Conservation (phyloP, 2,797 vertebrate species). For the Melanotaenia trifasciata region DNA sequence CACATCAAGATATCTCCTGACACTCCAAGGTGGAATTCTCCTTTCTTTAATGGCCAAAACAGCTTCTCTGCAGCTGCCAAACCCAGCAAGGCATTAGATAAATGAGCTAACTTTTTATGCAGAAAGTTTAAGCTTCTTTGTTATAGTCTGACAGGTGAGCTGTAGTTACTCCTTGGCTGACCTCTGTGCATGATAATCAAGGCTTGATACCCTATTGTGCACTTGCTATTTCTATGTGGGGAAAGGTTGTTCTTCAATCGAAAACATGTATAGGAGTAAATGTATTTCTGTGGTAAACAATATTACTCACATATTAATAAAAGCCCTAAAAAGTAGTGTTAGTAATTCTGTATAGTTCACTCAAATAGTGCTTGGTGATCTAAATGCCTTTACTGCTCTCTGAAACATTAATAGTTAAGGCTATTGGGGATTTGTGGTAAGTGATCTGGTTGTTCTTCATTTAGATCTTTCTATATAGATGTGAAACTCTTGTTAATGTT, state of each 20-base stretch:
- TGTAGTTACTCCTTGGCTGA: no score
- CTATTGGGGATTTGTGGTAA: neutral
- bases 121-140: conserved; percentile 4
- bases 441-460: neutral
- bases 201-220: no score
- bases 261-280: neutral
- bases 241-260: neutral
- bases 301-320: neutral
- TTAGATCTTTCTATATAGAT: neutral
- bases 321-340: neutral
- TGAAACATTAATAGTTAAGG: neutral
- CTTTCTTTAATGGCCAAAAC: neutral
- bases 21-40: neutral
- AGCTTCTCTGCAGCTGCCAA: neutral
- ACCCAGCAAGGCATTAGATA: neutral
- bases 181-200: no score
- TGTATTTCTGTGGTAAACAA: neutral
- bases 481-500: neutral
- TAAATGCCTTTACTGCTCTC: neutral
- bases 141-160: neutral
- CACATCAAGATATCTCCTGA: conserved; percentile 17
- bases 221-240: no score
- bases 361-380: neutral
- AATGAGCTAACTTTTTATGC: neutral
- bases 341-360: neutral